Conservation (phyloP, 2,888 invertebrate species). For the Synanthedon tipuliformis region DNA sequence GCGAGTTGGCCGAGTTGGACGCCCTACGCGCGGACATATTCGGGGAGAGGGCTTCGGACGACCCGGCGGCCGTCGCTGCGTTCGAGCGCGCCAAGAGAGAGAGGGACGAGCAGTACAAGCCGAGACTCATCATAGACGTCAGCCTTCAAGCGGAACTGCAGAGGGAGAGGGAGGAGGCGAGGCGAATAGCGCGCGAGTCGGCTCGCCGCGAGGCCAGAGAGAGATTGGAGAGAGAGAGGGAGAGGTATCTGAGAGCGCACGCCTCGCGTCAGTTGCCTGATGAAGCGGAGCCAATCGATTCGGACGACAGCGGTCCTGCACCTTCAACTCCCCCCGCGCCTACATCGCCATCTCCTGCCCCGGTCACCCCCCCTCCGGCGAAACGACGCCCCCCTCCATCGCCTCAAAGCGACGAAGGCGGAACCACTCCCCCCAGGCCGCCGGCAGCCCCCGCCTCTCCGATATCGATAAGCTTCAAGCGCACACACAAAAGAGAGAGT, state of each 20-base stretch:
- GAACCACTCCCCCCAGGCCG: constrained; percentile 24
- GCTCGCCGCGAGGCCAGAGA: constrained; percentile 18
- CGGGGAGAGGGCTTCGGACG: constrained; percentile 42
- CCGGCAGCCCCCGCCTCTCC: constrained; percentile 24
- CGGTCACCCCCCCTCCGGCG: constrained; percentile 3
- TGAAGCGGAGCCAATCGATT: constrained; percentile 81
- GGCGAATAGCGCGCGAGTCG: constrained; percentile 56
- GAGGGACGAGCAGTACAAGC: constrained; percentile 86
- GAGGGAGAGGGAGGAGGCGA: constrained; percentile 69
- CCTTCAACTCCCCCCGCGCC: constrained; percentile 22
- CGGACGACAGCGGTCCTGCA: constrained; percentile 65
- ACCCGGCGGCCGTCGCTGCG: constrained; percentile 55
- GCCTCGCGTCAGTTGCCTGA: constrained; percentile 73
- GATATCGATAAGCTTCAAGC: constrained; percentile 51
- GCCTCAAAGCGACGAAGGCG: constrained; percentile 16
- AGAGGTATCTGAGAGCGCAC: constrained; percentile 66
- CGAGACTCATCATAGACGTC: constrained; percentile 82
- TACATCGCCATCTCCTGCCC: constrained; percentile 12
- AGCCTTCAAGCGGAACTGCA: constrained; percentile 72
- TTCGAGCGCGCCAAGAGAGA: constrained; percentile 62
- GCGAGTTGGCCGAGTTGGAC: constrained; percentile 89
- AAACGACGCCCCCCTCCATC: constrained; percentile 14
- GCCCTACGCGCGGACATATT: constrained; percentile 84
- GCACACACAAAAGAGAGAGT: constrained; percentile 20
- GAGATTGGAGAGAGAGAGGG: constrained; percentile 38